Conservation (phyloP, 1,140 invertebrate species). For the Aphaenogaster floridana region DNA sequence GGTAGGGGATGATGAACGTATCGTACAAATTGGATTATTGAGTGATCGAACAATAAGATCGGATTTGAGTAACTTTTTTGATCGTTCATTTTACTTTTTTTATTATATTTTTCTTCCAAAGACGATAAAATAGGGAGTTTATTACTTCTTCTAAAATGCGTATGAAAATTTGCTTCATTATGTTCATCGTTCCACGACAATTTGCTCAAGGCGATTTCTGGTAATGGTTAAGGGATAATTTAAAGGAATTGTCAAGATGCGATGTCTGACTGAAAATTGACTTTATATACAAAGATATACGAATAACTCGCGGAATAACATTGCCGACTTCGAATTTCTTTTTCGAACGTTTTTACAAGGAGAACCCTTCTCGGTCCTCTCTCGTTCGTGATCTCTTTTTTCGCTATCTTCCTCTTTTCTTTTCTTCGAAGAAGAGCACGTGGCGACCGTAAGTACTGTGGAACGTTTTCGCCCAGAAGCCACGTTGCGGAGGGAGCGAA, state of each 20-base stretch:
- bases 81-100: neutral
- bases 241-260: neutral
- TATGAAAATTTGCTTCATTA: neutral
- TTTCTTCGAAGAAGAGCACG: conserved; percentile 70
- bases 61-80: neutral
- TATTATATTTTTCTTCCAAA: neutral
- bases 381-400: conserved; percentile 17
- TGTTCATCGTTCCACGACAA: neutral
- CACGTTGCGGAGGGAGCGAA: conserved; percentile 79
- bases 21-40: neutral
- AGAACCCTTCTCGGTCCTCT: conserved; percentile 1
- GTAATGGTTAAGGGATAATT: neutral
- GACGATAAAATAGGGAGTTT: neutral
- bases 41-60: neutral
- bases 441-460: conserved; percentile 67
- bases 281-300: neutral
- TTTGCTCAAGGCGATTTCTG: neutral
- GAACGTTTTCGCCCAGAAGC: conserved; percentile 74
- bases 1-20: neutral
- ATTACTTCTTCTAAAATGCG: neutral
- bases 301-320: conserved; percentile 13
- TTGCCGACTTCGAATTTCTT: conserved; percentile 31
- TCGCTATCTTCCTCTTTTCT: conserved; percentile 12
- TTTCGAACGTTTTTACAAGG: conserved; percentile 33
- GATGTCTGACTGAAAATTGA: neutral